phyloP scores from a whole-genome alignment of 2,113 vertebrate genomes.

The Antennarius striatus region DNA sequence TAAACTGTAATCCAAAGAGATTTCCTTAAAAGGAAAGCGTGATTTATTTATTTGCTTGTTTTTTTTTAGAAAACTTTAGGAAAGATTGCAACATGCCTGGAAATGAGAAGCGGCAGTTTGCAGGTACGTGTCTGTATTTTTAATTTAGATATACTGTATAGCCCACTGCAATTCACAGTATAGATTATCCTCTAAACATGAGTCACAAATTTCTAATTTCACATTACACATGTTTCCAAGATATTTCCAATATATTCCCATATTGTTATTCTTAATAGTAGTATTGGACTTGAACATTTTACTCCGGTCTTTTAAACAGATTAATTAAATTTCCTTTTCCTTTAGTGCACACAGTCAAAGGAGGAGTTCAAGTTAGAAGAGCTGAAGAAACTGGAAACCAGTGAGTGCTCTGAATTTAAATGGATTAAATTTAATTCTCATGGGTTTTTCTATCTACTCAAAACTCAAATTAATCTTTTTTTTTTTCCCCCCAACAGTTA shows the following conservation, averaged over 20 bases:
- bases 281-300: not conserved
- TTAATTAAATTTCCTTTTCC: not conserved
- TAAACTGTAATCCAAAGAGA: too few species aligned
- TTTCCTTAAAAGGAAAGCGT: not conserved
- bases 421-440: not conserved
- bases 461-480: slow-evolving; percentile 22
- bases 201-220: too few species aligned
- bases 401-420: slow-evolving; percentile 69
- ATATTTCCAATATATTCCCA: too few species aligned
- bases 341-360: slow-evolving; percentile 88
- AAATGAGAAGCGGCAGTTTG: slow-evolving; percentile 92
- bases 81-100: slow-evolving; percentile 97
- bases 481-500: slow-evolving; percentile 77
- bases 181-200: too few species aligned
- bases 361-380: slow-evolving; percentile 97
- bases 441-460: not conserved
- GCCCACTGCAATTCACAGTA: too few species aligned
- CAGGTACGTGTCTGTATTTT: slow-evolving; percentile 81
- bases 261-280: too few species aligned
- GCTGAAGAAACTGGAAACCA: slow-evolving; percentile 95
- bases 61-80: slow-evolving; percentile 89
- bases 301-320: too few species aligned
- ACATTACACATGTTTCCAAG: too few species aligned
- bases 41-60: not conserved
- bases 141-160: too few species aligned